Percentiles rank a stretch among this genome's conserved stretches.
phyloP scores from a whole-genome alignment of 2,888 invertebrate genomes.

The Tetranychus truncatus region DNA sequence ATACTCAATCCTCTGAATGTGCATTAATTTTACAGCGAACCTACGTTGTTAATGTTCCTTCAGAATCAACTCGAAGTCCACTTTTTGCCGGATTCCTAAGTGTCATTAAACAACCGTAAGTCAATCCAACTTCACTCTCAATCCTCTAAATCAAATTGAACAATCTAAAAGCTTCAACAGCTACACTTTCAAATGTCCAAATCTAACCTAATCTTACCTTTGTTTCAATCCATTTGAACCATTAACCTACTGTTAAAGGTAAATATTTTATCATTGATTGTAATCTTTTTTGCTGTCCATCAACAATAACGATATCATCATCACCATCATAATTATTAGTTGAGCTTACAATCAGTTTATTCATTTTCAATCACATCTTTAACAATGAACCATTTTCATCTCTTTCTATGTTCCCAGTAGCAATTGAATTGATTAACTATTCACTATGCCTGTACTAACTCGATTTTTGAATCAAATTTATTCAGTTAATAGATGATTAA shows the following conservation, averaged over 20 bases:
- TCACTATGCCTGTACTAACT: too few relatives aligned
- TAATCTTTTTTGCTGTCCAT: not conserved
- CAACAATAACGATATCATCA: too few relatives aligned
- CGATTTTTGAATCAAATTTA: too few relatives aligned
- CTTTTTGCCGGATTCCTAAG: slow-evolving; percentile 17
- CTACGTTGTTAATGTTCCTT: slow-evolving; percentile 1
- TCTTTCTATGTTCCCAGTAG: too few relatives aligned
- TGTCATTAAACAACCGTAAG: slow-evolving; percentile 12
- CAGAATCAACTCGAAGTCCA: not conserved
- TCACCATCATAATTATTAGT: too few relatives aligned
- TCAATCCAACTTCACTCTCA: not conserved
- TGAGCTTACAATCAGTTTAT: not conserved
- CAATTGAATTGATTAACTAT: too few relatives aligned
- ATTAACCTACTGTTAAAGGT: not conserved
- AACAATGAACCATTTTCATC: too few relatives aligned
- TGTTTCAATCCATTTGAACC: not conserved
- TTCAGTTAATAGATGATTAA: too few relatives aligned
- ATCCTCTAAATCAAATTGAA: too few relatives aligned
- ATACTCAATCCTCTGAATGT: slow-evolving; percentile 16
- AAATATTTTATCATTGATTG: not conserved
- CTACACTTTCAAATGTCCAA: not conserved
- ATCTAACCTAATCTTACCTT: not conserved
- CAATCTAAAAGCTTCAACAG: too few relatives aligned
- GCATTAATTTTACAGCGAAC: slow-evolving; percentile 19
- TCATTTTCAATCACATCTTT: too few relatives aligned